Conservation (phyloP, 1,140 invertebrate species). For the Caenorhabditis remanei region DNA sequence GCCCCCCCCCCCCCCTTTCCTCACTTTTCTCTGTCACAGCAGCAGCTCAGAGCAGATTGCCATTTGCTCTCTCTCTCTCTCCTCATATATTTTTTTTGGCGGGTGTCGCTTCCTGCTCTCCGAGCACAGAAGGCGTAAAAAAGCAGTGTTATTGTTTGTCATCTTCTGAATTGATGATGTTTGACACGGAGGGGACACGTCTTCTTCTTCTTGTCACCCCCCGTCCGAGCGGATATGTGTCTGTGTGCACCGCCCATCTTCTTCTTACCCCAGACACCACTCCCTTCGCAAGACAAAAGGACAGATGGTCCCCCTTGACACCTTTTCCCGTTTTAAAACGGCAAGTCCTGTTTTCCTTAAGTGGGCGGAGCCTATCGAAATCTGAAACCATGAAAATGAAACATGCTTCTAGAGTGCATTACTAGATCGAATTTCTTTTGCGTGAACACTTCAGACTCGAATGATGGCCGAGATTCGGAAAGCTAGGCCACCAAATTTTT, state of each 20-base stretch:
- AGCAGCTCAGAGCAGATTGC: too few relatives aligned
- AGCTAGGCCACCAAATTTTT: too few relatives aligned
- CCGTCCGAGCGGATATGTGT: background rate
- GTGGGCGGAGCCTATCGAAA: too few relatives aligned
- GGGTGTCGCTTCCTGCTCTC: background rate
- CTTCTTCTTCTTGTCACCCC: background rate
- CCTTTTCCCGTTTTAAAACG: conserved; percentile 12
- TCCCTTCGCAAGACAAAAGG: background rate
- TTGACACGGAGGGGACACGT: background rate
- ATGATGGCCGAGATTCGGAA: too few relatives aligned
- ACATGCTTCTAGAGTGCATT: too few relatives aligned
- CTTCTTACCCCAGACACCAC: too few relatives aligned
- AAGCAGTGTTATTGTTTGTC: conserved; percentile 19
- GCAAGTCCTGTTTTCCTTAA: too few relatives aligned
- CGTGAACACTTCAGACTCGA: too few relatives aligned
- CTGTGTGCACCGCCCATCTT: conserved; percentile 14
- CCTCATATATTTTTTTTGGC: background rate
- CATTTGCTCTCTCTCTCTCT: background rate
- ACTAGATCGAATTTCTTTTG: too few relatives aligned
- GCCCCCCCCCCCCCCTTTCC: background rate
- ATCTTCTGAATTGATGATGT: background rate
- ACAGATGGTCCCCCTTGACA: conserved; percentile 43
- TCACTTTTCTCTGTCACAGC: background rate
- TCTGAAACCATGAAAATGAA: too few relatives aligned
- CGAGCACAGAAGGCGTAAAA: background rate